Percentiles rank a stretch among this genome's conserved stretches.
phyloP scores from a whole-genome alignment of 2,113 vertebrate species.

The Pholis gunnellus region DNA sequence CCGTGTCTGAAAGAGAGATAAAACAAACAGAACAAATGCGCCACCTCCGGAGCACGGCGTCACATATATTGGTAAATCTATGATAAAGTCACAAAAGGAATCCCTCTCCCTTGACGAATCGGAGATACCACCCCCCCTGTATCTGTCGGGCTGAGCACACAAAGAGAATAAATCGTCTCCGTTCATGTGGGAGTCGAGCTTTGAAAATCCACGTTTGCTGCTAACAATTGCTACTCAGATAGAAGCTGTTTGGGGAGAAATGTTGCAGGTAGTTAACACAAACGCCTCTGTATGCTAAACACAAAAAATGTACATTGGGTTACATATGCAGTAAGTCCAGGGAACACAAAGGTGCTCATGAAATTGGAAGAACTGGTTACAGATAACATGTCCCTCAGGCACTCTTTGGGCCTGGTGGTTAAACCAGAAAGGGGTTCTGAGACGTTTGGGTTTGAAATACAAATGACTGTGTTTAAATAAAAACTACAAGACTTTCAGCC shows the following conservation, averaged over 20 bases:
- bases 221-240: slow-evolving; percentile 20
- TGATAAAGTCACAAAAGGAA: slow-evolving; percentile 67
- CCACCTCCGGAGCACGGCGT: slow-evolving; percentile 48
- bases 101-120: slow-evolving; percentile 49
- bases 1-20: slow-evolving; percentile 25
- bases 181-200: slow-evolving; percentile 42
- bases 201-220: slow-evolving; percentile 37
- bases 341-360: neutral
- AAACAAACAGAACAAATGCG: slow-evolving; percentile 61
- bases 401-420: too few species aligned
- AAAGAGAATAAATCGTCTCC: slow-evolving; percentile 43
- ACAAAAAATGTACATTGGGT: neutral
- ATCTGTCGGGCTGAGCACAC: slow-evolving; percentile 22
- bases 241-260: slow-evolving; percentile 2
- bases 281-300: neutral
- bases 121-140: slow-evolving; percentile 10
- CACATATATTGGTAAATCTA: slow-evolving; percentile 56
- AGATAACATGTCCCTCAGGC: neutral
- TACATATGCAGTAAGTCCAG: neutral
- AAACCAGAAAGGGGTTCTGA: too few species aligned
- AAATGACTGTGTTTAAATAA: too few species aligned
- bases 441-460: too few species aligned
- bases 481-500: too few species aligned
- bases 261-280: neutral
- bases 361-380: neutral